phyloP scores from a whole-genome alignment of 2,888 invertebrate species.

The Yponomeuta sedellus region DNA sequence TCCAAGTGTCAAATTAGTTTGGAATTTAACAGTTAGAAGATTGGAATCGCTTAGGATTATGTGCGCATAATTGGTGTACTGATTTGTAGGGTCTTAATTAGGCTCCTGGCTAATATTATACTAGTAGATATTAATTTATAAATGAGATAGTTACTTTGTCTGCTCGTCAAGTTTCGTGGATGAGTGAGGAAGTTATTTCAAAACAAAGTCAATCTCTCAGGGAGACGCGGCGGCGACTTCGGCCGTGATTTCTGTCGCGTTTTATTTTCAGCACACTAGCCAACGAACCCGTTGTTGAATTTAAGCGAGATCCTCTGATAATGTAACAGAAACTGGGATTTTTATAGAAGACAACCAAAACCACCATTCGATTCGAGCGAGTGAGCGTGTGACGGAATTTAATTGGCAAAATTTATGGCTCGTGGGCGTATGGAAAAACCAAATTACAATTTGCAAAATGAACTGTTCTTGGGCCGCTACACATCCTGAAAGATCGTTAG shows the following conservation, averaged over 20 bases:
- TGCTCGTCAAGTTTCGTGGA: no score
- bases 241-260: not conserved
- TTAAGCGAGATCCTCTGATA: not conserved
- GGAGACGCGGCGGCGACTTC: not conserved
- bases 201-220: not conserved
- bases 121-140: no score
- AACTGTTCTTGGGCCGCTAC: not conserved
- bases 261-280: not conserved
- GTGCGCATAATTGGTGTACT: no score
- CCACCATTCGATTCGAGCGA: not conserved
- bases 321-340: not conserved
- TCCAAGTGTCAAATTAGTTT: no score
- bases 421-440: not conserved
- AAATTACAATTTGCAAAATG: not conserved
- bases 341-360: not conserved
- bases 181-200: not conserved
- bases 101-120: no score
- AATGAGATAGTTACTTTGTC: not conserved
- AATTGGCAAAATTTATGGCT: not conserved
- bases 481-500: no score
- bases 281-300: not conserved
- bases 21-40: no score
- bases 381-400: conserved; percentile 3
- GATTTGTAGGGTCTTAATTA: no score
- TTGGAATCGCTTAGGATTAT: no score